Conservation (phyloP, 2,797 vertebrate species). For the Acanthis flammea region DNA sequence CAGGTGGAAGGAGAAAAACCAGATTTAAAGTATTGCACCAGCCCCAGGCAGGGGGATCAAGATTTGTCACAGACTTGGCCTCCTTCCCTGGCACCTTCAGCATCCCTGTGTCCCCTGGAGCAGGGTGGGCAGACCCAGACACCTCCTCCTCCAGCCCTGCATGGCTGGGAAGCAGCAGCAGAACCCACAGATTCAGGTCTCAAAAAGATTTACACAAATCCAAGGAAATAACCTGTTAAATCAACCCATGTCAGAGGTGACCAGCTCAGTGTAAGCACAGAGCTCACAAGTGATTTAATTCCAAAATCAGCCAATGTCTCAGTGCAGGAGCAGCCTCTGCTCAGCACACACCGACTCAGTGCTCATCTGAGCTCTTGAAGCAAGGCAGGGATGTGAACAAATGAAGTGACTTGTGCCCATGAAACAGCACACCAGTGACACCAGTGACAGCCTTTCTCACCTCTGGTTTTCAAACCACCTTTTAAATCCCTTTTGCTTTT, state of each 20-base stretch:
- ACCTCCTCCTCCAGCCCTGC: rapidly evolving
- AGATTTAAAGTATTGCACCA: background rate
- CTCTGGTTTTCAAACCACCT: background rate
- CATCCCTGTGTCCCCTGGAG: background rate
- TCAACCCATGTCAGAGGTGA: background rate
- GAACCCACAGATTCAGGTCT: background rate
- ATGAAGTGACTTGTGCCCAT: background rate
- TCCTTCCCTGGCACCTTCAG: background rate
- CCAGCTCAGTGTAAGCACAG: background rate
- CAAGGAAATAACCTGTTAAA: background rate
- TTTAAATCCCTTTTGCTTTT: background rate
- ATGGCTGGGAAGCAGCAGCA: rapidly evolving
- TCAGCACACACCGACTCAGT: background rate
- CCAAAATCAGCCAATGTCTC: background rate
- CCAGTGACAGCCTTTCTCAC: background rate
- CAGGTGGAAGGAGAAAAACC: background rate
- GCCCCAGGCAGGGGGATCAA: background rate
- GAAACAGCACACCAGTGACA: background rate
- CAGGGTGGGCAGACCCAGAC: background rate
- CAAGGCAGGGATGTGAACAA: background rate
- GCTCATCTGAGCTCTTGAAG: background rate
- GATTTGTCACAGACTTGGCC: background rate
- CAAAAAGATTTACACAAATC: background rate
- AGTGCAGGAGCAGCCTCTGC: background rate
- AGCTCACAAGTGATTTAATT: background rate